Base-by-base conservation (phyloP, 2,113 vertebrate species). In the Sminthopsis crassicaudata region DNA sequence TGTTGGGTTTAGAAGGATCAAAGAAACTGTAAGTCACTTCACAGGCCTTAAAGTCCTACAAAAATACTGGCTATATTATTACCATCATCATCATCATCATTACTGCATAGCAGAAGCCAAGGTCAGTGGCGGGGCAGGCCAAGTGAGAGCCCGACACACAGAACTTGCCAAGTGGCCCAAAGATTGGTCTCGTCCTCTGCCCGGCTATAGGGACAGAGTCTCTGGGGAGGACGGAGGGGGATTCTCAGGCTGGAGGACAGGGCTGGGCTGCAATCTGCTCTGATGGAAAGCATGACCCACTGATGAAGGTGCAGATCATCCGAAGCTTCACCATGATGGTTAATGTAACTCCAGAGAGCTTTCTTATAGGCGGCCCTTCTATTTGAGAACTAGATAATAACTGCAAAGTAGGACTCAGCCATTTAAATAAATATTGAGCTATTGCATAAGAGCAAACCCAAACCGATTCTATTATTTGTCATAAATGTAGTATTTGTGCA, bases 101-200 rank as follows among this genome's bases (percentile, higher is more conserved):
- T 7, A n/a, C n/a, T 22, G 22, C 19, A 8, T 7, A 42, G 16
- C 19, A 84, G 67, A 42, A 84, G 67, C n/a, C 67, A 22, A 84
- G 19, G 36, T 42, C 2, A 42, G 7, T 84, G 67, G 67, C 2
- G n/a, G 67, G n/a, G 22, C n/a, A 42, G 60, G 3, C 36, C 60
- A 7, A 76, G n/a, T 10, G 16, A 19, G 60, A 14, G 4, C 16
- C 36, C n/a, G 36, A 76, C 36, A n/a, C 1, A 16, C 36, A 76
- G 30, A n/a, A 0, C 14, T 6, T 19, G 14, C 14, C 60, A 1
- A 76, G 0, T 4, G 67, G 36, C 36, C 67, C 16, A 0, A 76
- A 67, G 14, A 8, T 22, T 42, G 36, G 60, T 14, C 36, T 76
- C 5, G 1, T 76, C 67, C 16, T n/a, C 36, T n/a, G 36, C 67